Evolutionary conservation across 2,888 invertebrate genomes (phyloP).

Genomic region (Coremacera marginata): DNA sequence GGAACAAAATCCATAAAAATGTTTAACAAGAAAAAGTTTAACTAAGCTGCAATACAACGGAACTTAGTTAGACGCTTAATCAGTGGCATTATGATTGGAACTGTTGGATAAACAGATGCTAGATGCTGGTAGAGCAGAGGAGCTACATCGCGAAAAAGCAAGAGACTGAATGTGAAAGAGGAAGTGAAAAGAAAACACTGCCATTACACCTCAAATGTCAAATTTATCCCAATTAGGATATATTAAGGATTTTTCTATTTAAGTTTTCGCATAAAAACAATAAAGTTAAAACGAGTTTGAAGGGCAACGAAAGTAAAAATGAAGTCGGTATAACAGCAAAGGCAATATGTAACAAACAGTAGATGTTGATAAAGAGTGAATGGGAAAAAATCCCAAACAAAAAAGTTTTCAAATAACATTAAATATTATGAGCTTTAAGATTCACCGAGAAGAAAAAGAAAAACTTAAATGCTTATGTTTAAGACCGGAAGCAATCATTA

Average conservation of each 20-base stretch:
- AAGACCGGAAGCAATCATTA: background rate
- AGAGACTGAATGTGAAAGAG: background rate
- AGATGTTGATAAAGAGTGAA: background rate
- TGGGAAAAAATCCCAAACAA: background rate
- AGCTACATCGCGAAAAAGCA: background rate
- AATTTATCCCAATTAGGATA: slow-evolving; percentile 39
- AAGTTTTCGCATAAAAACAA: slow-evolving; percentile 45
- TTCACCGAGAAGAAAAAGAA: background rate
- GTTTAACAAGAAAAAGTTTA: background rate
- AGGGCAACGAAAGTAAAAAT: background rate
- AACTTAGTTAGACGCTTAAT: slow-evolving; percentile 20
- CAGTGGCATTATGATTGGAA: slow-evolving; percentile 24
- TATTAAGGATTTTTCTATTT: slow-evolving; percentile 38
- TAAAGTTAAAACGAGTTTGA: slow-evolving; percentile 15
- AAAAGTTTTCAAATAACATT: background rate
- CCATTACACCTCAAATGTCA: slow-evolving; percentile 32
- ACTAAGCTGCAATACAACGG: background rate
- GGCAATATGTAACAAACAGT: background rate
- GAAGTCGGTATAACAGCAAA: background rate
- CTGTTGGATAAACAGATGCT: background rate
- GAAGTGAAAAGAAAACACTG: background rate
- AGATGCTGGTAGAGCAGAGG: background rate
- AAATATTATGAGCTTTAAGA: slow-evolving; percentile 18
- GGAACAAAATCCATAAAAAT: background rate
- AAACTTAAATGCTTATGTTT: background rate